Conservation (phyloP, 2,113 vertebrate species). For the Pimephales promelas region DNA sequence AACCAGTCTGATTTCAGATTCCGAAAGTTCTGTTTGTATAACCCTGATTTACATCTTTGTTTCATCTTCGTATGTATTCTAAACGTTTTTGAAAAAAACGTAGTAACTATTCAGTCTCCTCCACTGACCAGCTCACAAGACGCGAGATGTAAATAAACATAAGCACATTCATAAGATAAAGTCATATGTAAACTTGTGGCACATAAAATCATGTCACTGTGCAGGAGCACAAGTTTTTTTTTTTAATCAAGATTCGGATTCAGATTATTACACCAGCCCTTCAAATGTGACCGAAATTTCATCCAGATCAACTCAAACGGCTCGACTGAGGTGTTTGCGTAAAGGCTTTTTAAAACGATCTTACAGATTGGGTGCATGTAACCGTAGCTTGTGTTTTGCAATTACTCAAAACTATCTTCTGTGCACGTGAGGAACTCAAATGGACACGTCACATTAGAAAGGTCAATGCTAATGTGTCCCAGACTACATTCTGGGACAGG, state of each 20-base stretch:
- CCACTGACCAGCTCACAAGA: neutral
- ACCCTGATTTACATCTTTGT: neutral
- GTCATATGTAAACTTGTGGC: neutral
- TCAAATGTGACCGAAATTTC: neutral
- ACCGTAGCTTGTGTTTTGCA: neutral
- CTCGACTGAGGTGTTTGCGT: too few species aligned
- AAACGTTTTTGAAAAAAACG: neutral
- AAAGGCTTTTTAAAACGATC: neutral
- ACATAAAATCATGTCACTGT: neutral
- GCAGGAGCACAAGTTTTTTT: neutral
- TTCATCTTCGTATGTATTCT: neutral
- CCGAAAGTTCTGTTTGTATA: neutral
- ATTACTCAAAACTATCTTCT: neutral
- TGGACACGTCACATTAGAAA: too few species aligned
- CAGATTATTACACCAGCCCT: neutral
- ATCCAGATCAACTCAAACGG: neutral
- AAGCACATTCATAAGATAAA: neutral
- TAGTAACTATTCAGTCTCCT: neutral
- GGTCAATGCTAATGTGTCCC: neutral
- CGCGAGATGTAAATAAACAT: neutral
- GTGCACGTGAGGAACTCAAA: neutral
- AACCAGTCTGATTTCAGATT: neutral
- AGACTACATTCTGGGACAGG: neutral
- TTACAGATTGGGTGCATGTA: neutral
- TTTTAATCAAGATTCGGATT: too few species aligned